Evolutionary conservation across 2,888 invertebrate genomes (phyloP), one percentile per base, ranked within the genome.

Genomic region (Halocaridina rubra): DNA sequence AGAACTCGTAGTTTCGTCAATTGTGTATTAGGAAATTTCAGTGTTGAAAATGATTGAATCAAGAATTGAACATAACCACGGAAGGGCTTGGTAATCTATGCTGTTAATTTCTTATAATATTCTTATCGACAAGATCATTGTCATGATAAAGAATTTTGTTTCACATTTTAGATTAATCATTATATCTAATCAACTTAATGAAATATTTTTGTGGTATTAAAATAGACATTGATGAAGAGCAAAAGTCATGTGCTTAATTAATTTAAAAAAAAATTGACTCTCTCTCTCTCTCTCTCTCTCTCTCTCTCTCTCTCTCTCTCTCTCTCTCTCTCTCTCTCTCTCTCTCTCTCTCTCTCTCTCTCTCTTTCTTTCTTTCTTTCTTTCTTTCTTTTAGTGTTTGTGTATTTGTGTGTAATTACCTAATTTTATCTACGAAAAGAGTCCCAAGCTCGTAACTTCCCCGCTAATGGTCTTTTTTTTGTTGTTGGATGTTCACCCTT

Each of bases 161-260:
- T 80, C 88, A 7, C 72, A 91, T 0, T 93, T 93, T 10, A 91
- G 94, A 0, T 93, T 93, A 5, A 94, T 96, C 5, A 90, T 90
- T 74, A 88, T 90, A 59, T 89, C 88, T 81, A 90, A 90, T 79
- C 91, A 91, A 89, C 95, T 96, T 13, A 95, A 95, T 86, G 95
- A 95, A 89, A 92, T 94, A n/a, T 94, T 93, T 3, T 89, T 90
- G 53, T 92, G 13, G 33, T n/a, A 29, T n/a, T n/a, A n/a, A 24
- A 61, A 59, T 19, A 59, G 59, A 59, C 22, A 59, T 22, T 32
- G 57, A 78, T n/a, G n/a, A 27, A 61, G 61, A 61, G 22, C 22
- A 13, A 61, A n/a, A n/a, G n/a, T n/a, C n/a, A n/a, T 53, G 13
- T 16, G 3, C 1, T 16, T 53, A n/a, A n/a, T 53, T 3, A 53